phyloP scores from a whole-genome alignment of 2,888 invertebrate species.

The Drosophila rellima region DNA sequence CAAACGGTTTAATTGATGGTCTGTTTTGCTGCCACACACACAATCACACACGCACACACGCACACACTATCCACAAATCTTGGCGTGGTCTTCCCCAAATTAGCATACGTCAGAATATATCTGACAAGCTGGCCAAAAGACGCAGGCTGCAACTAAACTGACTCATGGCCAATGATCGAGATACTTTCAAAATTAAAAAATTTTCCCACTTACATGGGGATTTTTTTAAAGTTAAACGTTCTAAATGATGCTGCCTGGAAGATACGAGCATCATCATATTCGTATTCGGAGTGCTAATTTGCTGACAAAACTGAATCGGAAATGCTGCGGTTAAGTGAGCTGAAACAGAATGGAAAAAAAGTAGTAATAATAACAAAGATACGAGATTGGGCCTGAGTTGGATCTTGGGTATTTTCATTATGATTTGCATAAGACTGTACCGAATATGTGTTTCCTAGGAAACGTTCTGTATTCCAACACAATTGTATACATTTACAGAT shows the following conservation, averaged over 20 bases:
- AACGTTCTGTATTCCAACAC: conserved; percentile 43
- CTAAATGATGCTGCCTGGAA: conserved; percentile 44
- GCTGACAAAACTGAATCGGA: conserved; percentile 53
- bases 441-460: conserved; percentile 66
- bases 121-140: conserved; percentile 16
- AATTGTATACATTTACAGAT: conserved; percentile 5
- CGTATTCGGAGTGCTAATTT: conserved; percentile 52
- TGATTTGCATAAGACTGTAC: conserved; percentile 66
- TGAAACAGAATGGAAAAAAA: conserved; percentile 3
- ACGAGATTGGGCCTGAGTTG: conserved; percentile 5
- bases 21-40: background rate
- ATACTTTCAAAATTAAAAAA: conserved; percentile 65
- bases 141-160: conserved; percentile 57
- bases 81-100: conserved; percentile 32
- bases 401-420: conserved; percentile 39
- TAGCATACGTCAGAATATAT: conserved; percentile 56
- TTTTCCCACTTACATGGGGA: conserved; percentile 78
- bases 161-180: conserved; percentile 62
- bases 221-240: conserved; percentile 62
- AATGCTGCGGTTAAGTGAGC: conserved; percentile 62
- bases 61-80: conserved; percentile 26
- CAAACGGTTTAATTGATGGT: conserved; percentile 19
- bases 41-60: background rate
- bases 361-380: background rate
- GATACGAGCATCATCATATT: conserved; percentile 1